A percentile compares a stretch with the other conserved stretches of the same genome.
Evolutionary conservation across 2,113 vertebrate genomes (phyloP).

Genomic region (Eudorcas thomsonii): DNA sequence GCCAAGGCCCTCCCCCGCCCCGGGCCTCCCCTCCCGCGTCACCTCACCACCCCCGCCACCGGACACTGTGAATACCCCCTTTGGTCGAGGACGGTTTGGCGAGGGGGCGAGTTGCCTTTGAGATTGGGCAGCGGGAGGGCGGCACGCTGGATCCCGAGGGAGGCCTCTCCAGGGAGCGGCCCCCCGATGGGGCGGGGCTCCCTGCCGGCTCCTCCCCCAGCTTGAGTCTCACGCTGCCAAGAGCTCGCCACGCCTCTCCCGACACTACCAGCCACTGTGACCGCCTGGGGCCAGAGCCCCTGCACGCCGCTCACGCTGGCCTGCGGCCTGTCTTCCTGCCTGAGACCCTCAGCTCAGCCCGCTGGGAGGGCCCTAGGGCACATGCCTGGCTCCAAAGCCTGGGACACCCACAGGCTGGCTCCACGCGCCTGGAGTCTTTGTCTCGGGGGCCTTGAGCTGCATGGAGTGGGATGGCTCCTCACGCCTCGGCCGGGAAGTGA

Average conservation of each 20-base stretch:
- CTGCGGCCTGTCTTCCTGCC: neutral
- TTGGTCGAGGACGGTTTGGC: constrained; percentile 29
- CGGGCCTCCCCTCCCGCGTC: constrained; percentile 68
- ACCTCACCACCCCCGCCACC: constrained; percentile 76
- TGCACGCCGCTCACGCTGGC: constrained; percentile 40
- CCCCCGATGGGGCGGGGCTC: neutral
- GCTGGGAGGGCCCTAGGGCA: neutral
- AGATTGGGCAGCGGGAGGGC: constrained; percentile 70
- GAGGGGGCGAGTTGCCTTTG: constrained; percentile 33
- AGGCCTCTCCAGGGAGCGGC: no score
- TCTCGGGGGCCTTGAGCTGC: neutral
- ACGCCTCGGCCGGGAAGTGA: neutral
- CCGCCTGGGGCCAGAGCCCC: constrained; percentile 69
- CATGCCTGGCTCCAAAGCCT: no score
- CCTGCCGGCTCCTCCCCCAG: constrained; percentile 73
- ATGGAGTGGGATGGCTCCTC: neutral
- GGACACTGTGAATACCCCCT: constrained; percentile 83
- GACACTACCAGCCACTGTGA: constrained; percentile 82
- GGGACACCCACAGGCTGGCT: no score
- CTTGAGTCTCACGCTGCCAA: constrained; percentile 79
- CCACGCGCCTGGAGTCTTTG: neutral
- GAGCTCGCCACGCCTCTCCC: constrained; percentile 47
- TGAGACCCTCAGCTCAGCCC: neutral
- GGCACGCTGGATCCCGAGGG: constrained; percentile 75
- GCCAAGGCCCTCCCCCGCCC: constrained; percentile 55